Evolutionary conservation across 2,113 vertebrate genomes (phyloP).

Genomic region (Lanius ludovicianus): DNA sequence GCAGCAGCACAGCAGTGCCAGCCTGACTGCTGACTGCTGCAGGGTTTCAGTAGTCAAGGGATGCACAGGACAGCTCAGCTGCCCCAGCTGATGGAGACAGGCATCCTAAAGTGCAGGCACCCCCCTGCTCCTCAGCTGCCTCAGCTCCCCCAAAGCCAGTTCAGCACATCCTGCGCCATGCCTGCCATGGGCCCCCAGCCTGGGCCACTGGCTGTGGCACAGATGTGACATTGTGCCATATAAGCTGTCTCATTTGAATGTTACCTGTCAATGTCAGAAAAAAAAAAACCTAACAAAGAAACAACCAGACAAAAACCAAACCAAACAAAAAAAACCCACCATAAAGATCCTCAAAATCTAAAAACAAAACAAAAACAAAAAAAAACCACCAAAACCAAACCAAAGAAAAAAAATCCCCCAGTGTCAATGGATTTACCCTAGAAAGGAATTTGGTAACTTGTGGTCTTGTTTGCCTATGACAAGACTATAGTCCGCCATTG

Average conservation of each 20-base stretch:
- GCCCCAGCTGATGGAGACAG: not conserved
- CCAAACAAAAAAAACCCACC: not conserved
- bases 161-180: accelerated
- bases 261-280: not conserved
- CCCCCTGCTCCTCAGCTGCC: not conserved
- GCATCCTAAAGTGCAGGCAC: not conserved
- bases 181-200: not conserved
- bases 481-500: not conserved
- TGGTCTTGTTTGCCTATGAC: not conserved
- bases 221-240: accelerated
- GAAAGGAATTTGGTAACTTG: not conserved
- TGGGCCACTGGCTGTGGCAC: not conserved
- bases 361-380: not conserved
- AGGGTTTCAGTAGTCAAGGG: not conserved
- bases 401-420: not conserved
- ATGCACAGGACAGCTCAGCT: not conserved
- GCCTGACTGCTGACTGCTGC: accelerated
- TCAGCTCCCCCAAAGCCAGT: not conserved
- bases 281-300: not conserved
- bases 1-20: not conserved
- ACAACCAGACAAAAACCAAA: not conserved
- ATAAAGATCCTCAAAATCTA: not conserved
- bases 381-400: not conserved
- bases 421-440: not conserved
- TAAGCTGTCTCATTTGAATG: not conserved